These are phyloP conservation scores for Halcyon senegalensis DNA, from an alignment of 2,113 vertebrate genomes.

Conservation along the genomic window DNA sequence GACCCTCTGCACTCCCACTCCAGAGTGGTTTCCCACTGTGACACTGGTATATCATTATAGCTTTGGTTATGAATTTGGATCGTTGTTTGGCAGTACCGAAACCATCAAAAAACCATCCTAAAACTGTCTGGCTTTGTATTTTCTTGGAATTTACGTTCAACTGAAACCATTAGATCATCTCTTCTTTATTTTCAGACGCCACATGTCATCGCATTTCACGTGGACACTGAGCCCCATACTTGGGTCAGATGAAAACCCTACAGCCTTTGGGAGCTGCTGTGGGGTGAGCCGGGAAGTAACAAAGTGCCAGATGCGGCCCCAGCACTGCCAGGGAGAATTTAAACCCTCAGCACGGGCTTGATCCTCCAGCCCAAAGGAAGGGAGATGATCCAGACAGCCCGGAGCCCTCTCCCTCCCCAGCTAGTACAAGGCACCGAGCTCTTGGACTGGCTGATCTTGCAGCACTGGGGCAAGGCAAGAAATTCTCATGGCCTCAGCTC, in stretches of 20 bases:
- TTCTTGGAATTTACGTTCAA: background rate
- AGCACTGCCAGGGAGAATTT: background rate
- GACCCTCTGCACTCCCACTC: background rate
- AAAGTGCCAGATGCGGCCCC: rapidly evolving
- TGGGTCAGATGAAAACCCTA: background rate
- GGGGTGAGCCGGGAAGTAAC: background rate
- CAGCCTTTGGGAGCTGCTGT: background rate
- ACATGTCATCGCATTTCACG: background rate
- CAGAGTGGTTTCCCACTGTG: rapidly evolving
- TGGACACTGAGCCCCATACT: background rate
- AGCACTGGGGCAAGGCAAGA: background rate
- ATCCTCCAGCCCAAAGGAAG: background rate
- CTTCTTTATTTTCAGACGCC: background rate
- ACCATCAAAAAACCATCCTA: background rate
- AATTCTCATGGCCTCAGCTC: background rate
- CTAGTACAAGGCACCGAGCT: background rate
- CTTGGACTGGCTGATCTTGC: rapidly evolving
- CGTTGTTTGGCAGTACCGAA: background rate
- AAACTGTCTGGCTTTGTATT: background rate
- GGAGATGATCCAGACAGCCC: background rate
- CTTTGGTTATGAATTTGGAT: background rate
- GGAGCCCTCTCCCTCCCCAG: background rate
- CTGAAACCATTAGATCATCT: background rate
- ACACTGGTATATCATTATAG: background rate
- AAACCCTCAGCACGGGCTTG: background rate